Evolutionary conservation across 2,113 vertebrate genomes (phyloP), one percentile per base, ranked within the genome.

Genomic region (Silurus asotus): DNA sequence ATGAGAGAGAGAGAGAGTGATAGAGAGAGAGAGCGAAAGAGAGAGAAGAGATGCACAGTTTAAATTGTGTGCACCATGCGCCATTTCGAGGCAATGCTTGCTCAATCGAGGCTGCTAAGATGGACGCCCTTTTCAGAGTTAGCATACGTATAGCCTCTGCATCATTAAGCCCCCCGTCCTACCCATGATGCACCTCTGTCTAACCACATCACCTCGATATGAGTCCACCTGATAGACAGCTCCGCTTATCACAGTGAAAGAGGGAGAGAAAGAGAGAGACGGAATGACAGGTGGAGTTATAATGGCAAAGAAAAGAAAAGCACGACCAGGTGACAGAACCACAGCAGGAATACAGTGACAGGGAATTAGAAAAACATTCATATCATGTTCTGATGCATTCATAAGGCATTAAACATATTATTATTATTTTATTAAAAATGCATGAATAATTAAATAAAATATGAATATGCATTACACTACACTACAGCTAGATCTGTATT

Each of bases 261-360:
- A 91, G 90, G 89, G n/a, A 37, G 67, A 45, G 28, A 87, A 87
- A 90, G 90, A 91, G 92, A 92, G 93, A 92, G 93, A 92, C 93
- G 94, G 94, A 94, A 95, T 95, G 94, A 95, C 94, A 94, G 94
- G 94, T 94, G 93, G 93, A 94, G 94, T 95, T 94, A 95, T 93
- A 95, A 94, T 93, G 92, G 93, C 93, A 91, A 91, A 90, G 90
- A 84, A 87, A 89, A 93, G 94, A 94, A 76, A 76, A n/a, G 49
- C 75, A 8, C n/a, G 8, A 28, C 23, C 92, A 93, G 91, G 89
- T 89, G 86, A 88, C 69, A 70, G 89, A 87, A 90, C 91, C 72
- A 88, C 89, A 69, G 89, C 89, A 91, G 91, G 93, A 94, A 93
- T 89, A 90, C 90, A 90, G 91, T 92, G 91, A 93, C 91, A 90